Evolutionary conservation across 2,888 invertebrate genomes (phyloP).

Genomic region (Tethea ocularis): DNA sequence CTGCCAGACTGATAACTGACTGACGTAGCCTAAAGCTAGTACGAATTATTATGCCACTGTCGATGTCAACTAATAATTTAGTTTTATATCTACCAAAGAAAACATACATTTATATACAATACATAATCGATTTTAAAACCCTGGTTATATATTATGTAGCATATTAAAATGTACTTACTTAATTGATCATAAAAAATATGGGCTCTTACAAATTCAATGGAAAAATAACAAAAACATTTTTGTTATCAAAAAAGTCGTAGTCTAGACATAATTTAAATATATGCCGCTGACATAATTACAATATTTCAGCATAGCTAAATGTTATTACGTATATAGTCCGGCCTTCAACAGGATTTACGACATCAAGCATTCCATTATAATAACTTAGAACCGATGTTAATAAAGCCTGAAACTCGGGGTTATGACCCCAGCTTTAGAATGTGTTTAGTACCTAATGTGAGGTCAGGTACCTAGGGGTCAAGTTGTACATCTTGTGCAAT

Average conservation of each 20-base stretch:
- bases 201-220: neutral
- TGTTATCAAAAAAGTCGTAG: neutral
- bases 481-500: slow-evolving; percentile 18
- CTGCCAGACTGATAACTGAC: too few species aligned
- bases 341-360: slow-evolving; percentile 32
- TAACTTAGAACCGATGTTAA: slow-evolving; percentile 37
- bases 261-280: neutral
- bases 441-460: slow-evolving; percentile 25
- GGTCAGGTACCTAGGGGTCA: slow-evolving; percentile 27
- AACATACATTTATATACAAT: too few species aligned
- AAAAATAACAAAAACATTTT: neutral
- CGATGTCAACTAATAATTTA: too few species aligned
- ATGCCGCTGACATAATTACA: neutral
- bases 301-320: slow-evolving; percentile 18
- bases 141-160: too few species aligned
- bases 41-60: too few species aligned
- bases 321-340: slow-evolving; percentile 7
- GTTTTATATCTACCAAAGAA: too few species aligned
- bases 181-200: too few species aligned
- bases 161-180: too few species aligned
- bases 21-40: too few species aligned
- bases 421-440: slow-evolving; percentile 22
- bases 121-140: too few species aligned
- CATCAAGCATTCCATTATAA: slow-evolving; percentile 39
- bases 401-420: slow-evolving; percentile 25